These are phyloP conservation scores for Zoanthus sociatus DNA, from an alignment of 92 coral and sea anemone genomes.

Conservation along the genomic window DNA sequence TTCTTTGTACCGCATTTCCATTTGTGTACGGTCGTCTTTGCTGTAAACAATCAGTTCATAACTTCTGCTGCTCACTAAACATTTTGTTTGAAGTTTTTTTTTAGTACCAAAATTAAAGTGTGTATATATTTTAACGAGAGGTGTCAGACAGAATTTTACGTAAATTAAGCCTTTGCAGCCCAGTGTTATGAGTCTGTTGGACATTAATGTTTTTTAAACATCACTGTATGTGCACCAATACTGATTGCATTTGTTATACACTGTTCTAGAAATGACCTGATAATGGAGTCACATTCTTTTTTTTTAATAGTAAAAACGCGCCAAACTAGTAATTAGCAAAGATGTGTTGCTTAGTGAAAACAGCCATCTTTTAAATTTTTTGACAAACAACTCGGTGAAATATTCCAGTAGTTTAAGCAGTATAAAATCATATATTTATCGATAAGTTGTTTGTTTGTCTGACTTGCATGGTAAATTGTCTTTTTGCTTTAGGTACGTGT, in stretches of 20 bases:
- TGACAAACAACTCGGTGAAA: not conserved
- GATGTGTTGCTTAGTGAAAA: not conserved
- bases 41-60: not conserved
- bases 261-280: conserved; percentile 1
- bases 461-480: too few relatives aligned
- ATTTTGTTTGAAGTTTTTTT: not conserved
- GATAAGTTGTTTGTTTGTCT: not conserved
- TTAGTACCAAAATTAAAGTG: not conserved
- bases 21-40: not conserved
- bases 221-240: not conserved
- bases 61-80: not conserved
- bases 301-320: not conserved
- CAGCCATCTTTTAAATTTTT: not conserved
- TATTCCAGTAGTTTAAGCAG: too few relatives aligned
- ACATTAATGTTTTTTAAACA: not conserved
- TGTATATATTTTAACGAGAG: not conserved
- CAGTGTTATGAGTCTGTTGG: not conserved
- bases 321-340: not conserved
- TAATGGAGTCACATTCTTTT: not conserved
- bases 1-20: not conserved
- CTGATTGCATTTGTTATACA: not conserved
- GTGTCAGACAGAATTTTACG: not conserved
- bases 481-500: not conserved
- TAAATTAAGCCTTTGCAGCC: not conserved
- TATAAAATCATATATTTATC: not conserved